A percentile compares a stretch with the other conserved stretches of the same genome.
These are phyloP conservation scores for Chymomyza fuscimana DNA, from an alignment of 2,888 invertebrate genomes.

Conservation along the genomic window DNA sequence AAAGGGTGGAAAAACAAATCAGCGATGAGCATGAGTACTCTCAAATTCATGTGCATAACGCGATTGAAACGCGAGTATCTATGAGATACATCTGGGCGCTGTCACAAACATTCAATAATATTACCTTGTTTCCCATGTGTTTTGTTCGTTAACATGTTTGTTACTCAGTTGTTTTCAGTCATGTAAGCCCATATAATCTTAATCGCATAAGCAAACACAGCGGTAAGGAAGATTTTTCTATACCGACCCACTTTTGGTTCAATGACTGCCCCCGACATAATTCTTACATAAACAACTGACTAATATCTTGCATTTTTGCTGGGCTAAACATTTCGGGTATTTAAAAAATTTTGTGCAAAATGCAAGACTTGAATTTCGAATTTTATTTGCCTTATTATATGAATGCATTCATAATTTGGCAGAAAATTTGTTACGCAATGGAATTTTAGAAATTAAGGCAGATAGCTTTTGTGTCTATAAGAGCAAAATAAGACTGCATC, in stretches of 20 bases:
- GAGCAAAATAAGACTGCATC: no score
- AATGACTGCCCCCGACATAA: not conserved
- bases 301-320: conserved; percentile 18
- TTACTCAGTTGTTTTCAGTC: not conserved
- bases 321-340: conserved; percentile 3
- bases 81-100: not conserved
- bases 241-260: not conserved
- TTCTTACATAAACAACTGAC: not conserved
- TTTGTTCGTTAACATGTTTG: not conserved
- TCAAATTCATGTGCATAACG: not conserved
- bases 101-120: not conserved
- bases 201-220: not conserved
- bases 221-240: not conserved
- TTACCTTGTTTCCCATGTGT: not conserved
- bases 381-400: conserved; percentile 13
- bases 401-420: conserved; percentile 24
- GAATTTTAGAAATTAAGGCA: not conserved
- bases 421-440: conserved; percentile 15
- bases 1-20: not conserved
- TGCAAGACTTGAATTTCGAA: not conserved
- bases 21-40: no score
- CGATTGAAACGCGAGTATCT: not conserved
- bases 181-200: not conserved
- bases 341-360: not conserved
- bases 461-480: no score